These are phyloP conservation scores for Synergus laeviventris DNA, from an alignment of 2,888 invertebrate species.

Conservation along the genomic window DNA sequence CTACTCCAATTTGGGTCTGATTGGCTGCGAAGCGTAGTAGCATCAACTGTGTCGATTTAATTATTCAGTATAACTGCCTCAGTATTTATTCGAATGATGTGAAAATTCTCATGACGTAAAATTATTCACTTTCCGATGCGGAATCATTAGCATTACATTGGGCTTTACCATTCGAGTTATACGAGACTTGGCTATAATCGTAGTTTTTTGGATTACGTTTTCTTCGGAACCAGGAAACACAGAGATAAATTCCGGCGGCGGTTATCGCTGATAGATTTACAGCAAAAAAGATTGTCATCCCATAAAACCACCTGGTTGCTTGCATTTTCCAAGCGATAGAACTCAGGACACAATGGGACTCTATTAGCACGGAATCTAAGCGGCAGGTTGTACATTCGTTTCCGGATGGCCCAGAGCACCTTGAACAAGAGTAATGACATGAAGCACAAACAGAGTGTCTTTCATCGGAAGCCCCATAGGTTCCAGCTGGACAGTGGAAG, in stretches of 20 bases:
- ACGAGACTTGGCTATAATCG: constrained; percentile 60
- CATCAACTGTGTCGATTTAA: no score
- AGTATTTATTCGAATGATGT: neutral
- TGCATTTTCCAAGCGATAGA: constrained; percentile 65
- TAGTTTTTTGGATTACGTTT: constrained; percentile 45
- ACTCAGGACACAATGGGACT: constrained; percentile 61
- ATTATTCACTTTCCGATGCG: constrained; percentile 49
- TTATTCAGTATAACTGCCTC: no score
- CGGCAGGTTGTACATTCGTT: constrained; percentile 84
- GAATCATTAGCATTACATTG: constrained; percentile 26
- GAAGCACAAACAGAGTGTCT: constrained; percentile 78
- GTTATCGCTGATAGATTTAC: constrained; percentile 59
- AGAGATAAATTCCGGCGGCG: constrained; percentile 55
- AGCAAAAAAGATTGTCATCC: constrained; percentile 62
- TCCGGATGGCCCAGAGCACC: constrained; percentile 83
- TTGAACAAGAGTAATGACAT: constrained; percentile 87
- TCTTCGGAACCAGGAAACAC: constrained; percentile 48
- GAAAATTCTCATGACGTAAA: constrained; percentile 12
- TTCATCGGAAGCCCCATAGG: constrained; percentile 61
- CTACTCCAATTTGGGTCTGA: no score
- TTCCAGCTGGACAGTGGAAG: constrained; percentile 78
- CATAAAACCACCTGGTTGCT: constrained; percentile 67
- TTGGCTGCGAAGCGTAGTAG: no score
- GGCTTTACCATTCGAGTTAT: constrained; percentile 53
- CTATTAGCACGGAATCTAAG: constrained; percentile 79